Evolutionary conservation across 2,797 vertebrate species (phyloP), one percentile per base, ranked within the genome.

Genomic region (Anas flavirostris): DNA sequence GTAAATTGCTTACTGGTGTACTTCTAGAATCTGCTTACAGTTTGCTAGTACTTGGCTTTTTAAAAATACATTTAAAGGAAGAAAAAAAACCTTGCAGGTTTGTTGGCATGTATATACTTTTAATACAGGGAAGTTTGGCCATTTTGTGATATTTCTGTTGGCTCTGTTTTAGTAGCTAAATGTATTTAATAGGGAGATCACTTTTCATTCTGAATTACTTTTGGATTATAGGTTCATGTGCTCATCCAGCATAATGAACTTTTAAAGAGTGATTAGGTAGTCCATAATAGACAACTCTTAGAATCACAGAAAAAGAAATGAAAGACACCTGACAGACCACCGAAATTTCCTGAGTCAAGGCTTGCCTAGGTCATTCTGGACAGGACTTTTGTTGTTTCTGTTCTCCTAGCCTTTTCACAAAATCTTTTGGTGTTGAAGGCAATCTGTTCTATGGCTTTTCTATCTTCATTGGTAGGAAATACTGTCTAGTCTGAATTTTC

Each of bases 221-320:
- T 4, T 41, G 44, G n/a, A 6, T 59, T 76, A 28, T 2, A 74
- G 29, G 1, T 46, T 69, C 53, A 28, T 1, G 0, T 82, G 55
- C 21, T 73, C 26, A 62, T 16, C 22, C 46, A 74, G 5, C 5
- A 76, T 62, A 78, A 86, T 19, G 31, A 48, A 67, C 4, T 74
- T 43, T 12, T 12, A 8, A 86, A 53, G 4, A 31, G 19, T 31
- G 72, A 63, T 63, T 69, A 68, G 10, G 31, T 72, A 78, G 18
- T 18, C 35, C 16, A 11, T 68, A 58, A 41, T 13, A 73, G 10
- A 35, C 7, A 7, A 59, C 37, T 48, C 13, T 66, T 13, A 33
- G 44, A 72, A 37, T 82, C 46, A 7, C 37, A 79, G 37, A 23
- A 64, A 64, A 37, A 66, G 3, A 53, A 41, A 39, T 25, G 2